These are phyloP conservation scores for Tachysurus fulvidraco DNA, from an alignment of 2,113 vertebrate genomes.

Conservation along the genomic window DNA sequence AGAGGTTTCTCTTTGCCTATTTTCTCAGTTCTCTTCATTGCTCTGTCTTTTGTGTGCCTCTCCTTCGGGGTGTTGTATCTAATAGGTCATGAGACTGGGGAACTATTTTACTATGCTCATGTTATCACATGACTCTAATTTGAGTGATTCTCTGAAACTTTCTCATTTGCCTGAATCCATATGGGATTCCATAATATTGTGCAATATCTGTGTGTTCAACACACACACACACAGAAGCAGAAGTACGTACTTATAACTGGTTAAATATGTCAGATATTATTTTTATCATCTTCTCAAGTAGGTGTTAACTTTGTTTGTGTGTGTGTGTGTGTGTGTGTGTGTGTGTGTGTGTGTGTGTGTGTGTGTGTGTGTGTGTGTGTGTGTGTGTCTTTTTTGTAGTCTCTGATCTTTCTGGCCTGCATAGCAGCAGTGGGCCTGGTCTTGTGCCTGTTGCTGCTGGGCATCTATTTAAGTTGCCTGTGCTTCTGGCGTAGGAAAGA, in stretches of 20 bases:
- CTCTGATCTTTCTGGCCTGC: constrained; percentile 83
- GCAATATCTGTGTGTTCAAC: neutral
- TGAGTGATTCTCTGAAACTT: constrained; percentile 46
- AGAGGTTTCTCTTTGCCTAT: constrained; percentile 15
- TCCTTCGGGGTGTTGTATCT: constrained; percentile 53
- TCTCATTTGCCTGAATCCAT: constrained; percentile 46
- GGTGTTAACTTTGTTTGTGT: constrained; percentile 8
- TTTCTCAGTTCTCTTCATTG: constrained; percentile 1
- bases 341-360: constrained; percentile 18
- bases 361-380: constrained; percentile 23
- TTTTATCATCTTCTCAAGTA: neutral
- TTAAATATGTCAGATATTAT: neutral
- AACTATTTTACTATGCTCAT: constrained; percentile 40
- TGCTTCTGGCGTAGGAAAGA: constrained; percentile 78
- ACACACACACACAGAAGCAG: constrained; percentile 1
- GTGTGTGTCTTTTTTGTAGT: constrained; percentile 66
- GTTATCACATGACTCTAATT: constrained; percentile 67
- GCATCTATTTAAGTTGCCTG: constrained; percentile 77
- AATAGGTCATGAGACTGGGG: constrained; percentile 70
- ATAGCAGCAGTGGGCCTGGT: constrained; percentile 79
- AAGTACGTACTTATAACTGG: neutral
- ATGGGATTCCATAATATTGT: constrained; percentile 38
- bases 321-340: constrained; percentile 19
- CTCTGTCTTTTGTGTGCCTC: neutral
- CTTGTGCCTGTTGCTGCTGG: constrained; percentile 83